Conservation (phyloP, 64 coral and sea anemone species). For the Hydrozoanthus tunicans region DNA sequence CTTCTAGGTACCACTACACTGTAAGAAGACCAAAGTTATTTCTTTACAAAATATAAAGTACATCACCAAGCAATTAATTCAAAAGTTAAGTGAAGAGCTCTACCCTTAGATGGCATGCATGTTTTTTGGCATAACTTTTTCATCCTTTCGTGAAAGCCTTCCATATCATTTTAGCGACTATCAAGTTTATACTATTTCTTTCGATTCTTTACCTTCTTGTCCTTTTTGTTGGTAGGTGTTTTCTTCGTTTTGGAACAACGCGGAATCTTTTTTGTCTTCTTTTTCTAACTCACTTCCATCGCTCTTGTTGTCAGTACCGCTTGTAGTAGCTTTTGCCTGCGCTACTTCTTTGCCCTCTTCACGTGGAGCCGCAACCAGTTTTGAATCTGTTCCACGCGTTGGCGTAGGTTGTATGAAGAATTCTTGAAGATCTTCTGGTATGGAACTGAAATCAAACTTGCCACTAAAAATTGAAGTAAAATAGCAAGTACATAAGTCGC, state of each 20-base stretch:
- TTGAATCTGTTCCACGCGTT: conserved; percentile 10
- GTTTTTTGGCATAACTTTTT: too few relatives aligned
- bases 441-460: not conserved
- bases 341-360: not conserved
- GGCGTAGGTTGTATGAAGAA: conserved; percentile 14
- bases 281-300: conserved; percentile 5
- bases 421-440: conserved; percentile 36
- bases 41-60: too few relatives aligned
- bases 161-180: too few relatives aligned
- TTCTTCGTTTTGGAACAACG: not conserved
- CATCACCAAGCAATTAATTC: too few relatives aligned
- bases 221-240: not conserved
- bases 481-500: not conserved
- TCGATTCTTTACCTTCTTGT: conserved; percentile 12
- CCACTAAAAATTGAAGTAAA: not conserved
- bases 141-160: too few relatives aligned
- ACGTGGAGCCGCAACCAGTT: not conserved
- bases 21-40: too few relatives aligned
- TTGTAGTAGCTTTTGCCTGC: conserved; percentile 5
- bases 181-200: not conserved
- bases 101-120: too few relatives aligned
- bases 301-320: not conserved
- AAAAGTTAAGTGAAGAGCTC: too few relatives aligned
- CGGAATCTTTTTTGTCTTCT: not conserved
- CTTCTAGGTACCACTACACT: too few relatives aligned